phyloP scores from a whole-genome alignment of 2,113 vertebrate genomes.

The Sander vitreus region DNA sequence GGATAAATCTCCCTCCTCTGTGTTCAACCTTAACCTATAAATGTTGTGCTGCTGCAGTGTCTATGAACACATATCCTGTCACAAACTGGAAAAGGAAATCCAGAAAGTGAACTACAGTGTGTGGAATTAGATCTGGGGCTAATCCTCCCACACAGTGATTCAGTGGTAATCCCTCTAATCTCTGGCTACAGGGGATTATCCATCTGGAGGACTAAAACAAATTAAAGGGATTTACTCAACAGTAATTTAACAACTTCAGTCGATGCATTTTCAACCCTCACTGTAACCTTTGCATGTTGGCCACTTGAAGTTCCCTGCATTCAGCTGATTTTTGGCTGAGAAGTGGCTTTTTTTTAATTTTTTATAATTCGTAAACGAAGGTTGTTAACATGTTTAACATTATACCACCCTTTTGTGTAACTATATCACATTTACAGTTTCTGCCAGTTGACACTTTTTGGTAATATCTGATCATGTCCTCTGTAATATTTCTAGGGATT shows the following conservation, averaged over 20 bases:
- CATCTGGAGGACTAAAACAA: slow-evolving; percentile 69
- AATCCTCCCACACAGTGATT: slow-evolving; percentile 66
- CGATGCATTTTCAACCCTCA: neutral
- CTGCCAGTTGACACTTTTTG: neutral
- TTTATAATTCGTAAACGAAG: neutral
- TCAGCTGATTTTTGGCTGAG: neutral
- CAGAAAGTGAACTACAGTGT: slow-evolving; percentile 67
- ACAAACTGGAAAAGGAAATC: slow-evolving; percentile 25
- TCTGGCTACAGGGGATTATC: slow-evolving; percentile 75
- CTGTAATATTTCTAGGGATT: neutral
- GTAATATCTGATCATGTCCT: neutral
- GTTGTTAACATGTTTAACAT: neutral
- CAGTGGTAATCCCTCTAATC: slow-evolving; percentile 81
- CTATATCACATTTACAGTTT: neutral
- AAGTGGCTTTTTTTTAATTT: too few species aligned
- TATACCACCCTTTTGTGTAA: neutral
- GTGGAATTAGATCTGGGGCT: slow-evolving; percentile 48
- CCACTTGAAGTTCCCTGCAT: neutral
- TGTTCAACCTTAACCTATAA: neutral
- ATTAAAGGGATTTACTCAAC: slow-evolving; percentile 72
- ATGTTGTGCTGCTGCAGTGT: neutral
- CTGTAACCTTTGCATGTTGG: slow-evolving; percentile 1
- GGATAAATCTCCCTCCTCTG: neutral
- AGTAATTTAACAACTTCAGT: slow-evolving; percentile 57
- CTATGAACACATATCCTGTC: neutral